Evolutionary conservation across 2,113 vertebrate species (phyloP).

Genomic region (Bubalus kerabau): DNA sequence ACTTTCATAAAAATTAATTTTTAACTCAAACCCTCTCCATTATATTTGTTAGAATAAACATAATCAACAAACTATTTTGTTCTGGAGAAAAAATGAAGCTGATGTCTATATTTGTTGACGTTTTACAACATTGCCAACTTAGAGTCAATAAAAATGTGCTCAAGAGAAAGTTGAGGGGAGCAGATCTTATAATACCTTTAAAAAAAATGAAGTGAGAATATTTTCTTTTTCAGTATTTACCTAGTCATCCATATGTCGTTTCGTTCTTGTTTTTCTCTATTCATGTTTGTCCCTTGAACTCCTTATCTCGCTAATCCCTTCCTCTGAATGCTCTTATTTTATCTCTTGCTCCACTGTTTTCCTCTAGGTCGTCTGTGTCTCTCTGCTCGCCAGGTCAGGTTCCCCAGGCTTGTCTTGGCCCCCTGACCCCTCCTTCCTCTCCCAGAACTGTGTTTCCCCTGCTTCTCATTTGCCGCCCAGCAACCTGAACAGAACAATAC

Average conservation of each 20-base stretch:
- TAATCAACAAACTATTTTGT: slow-evolving; percentile 28
- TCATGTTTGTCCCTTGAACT: slow-evolving; percentile 73
- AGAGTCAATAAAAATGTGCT: slow-evolving; percentile 67
- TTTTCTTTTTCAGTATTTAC: slow-evolving; percentile 63
- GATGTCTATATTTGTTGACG: slow-evolving; percentile 59
- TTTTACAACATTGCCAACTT: slow-evolving; percentile 61
- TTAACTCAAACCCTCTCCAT: neutral
- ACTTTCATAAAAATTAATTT: slow-evolving; percentile 41
- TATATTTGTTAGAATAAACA: slow-evolving; percentile 2
- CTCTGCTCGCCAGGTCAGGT: slow-evolving; percentile 59
- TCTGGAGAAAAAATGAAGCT: slow-evolving; percentile 41
- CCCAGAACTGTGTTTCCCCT: slow-evolving; percentile 35
- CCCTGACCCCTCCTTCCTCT: slow-evolving; percentile 79
- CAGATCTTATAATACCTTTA: slow-evolving; percentile 58
- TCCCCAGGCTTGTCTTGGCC: slow-evolving; percentile 73
- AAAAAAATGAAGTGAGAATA: slow-evolving; percentile 59
- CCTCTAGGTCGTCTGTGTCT: slow-evolving; percentile 72
- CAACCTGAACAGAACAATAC: slow-evolving; percentile 78
- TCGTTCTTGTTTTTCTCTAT: slow-evolving; percentile 74
- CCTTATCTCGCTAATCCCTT: slow-evolving; percentile 74
- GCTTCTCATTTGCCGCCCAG: slow-evolving; percentile 75
- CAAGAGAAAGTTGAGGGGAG: slow-evolving; percentile 61
- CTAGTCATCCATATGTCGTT: slow-evolving; percentile 57
- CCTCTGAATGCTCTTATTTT: slow-evolving; percentile 76
- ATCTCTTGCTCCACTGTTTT: slow-evolving; percentile 74